Conservation (phyloP, 1,140 invertebrate species). For the Pollicipes pollicipes region DNA sequence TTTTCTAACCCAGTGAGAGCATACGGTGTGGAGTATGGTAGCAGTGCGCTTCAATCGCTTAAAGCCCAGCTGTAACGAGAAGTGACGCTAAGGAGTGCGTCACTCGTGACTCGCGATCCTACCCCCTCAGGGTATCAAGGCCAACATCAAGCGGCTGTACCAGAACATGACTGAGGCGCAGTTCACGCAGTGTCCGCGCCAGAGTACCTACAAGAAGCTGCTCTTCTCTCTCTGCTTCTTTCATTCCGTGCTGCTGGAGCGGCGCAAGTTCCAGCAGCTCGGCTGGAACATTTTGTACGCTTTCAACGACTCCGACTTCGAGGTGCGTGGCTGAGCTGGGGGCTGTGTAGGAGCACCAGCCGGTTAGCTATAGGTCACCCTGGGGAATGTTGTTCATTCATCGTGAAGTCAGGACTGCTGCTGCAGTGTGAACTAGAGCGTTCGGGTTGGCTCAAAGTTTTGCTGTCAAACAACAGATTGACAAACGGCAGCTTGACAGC, state of each 20-base stretch:
- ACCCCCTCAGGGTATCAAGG: constrained; percentile 27
- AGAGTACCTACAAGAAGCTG: constrained; percentile 17
- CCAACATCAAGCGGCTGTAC: constrained; percentile 28
- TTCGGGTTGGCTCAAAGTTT: too few species aligned
- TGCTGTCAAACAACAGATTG: too few species aligned
- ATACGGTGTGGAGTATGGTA: too few species aligned
- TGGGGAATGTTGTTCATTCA: too few species aligned
- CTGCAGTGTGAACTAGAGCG: too few species aligned
- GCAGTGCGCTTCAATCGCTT: too few species aligned
- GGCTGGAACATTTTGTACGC: constrained; percentile 93
- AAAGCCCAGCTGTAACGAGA: too few species aligned
- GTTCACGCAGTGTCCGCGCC: background rate
- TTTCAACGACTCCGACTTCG: constrained; percentile 85
- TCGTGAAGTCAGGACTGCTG: too few species aligned
- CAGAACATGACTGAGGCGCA: background rate
- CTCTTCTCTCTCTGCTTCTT: constrained; percentile 37
- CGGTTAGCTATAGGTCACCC: background rate
- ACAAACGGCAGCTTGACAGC: too few species aligned
- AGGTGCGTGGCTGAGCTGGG: constrained; percentile 25
- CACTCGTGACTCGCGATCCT: too few species aligned
- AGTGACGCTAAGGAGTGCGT: too few species aligned
- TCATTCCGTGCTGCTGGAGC: constrained; percentile 55
- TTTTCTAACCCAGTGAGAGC: too few species aligned
- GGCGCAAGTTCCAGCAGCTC: constrained; percentile 75
- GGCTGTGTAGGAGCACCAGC: constrained; percentile 4